Evolutionary conservation across 2,888 invertebrate genomes (phyloP).

Genomic region (Spisula subtruncata): DNA sequence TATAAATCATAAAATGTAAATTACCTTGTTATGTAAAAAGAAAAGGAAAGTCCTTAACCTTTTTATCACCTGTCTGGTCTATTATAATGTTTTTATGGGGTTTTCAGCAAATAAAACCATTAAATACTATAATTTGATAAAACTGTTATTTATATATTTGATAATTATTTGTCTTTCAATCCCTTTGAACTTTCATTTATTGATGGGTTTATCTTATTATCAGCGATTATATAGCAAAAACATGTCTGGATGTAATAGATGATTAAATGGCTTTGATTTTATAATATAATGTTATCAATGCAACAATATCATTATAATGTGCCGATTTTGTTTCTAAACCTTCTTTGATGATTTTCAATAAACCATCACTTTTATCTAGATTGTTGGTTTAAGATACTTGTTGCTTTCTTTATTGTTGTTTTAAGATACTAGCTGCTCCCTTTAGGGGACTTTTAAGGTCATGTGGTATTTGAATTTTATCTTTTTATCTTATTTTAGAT

Average conservation of each 20-base stretch:
- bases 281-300: too few species aligned
- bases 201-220: not conserved
- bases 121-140: not conserved
- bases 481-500: not conserved
- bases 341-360: not conserved
- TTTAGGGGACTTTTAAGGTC: not conserved
- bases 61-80: too few species aligned
- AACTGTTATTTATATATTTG: not conserved
- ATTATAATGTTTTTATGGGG: too few species aligned
- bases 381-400: not conserved
- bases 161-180: not conserved
- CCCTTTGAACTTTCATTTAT: not conserved
- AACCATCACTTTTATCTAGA: not conserved
- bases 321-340: not conserved
- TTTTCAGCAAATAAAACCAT: too few species aligned
- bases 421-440: not conserved
- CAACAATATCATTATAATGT: not conserved
- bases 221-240: not conserved
- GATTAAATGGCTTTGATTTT: too few species aligned
- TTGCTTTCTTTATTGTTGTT: not conserved
- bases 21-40: too few species aligned
- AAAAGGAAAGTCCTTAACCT: too few species aligned
- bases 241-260: too few species aligned
- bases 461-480: not conserved
- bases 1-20: too few species aligned